These are phyloP conservation scores for Helicoverpa zea DNA, from an alignment of 1,140 invertebrate species.

Conservation along the genomic window DNA sequence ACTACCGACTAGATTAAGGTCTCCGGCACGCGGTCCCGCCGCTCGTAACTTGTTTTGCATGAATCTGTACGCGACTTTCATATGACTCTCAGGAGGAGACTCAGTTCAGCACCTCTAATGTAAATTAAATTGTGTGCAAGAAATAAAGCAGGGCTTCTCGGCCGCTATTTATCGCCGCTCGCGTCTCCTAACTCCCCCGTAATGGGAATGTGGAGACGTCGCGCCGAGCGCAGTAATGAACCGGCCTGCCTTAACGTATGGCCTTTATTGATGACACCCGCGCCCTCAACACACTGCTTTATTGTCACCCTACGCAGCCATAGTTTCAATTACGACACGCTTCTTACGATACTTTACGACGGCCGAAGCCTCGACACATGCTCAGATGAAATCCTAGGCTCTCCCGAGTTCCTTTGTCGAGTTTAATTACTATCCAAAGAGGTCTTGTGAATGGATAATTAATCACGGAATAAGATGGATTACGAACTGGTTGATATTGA, in stretches of 20 bases:
- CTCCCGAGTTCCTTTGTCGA: conserved; percentile 37
- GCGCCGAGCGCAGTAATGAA: conserved; percentile 74
- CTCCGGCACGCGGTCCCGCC: conserved; percentile 70
- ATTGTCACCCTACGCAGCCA: conserved; percentile 68
- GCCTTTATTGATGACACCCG: conserved; percentile 80
- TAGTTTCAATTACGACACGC: conserved; percentile 72
- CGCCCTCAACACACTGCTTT: conserved; percentile 67
- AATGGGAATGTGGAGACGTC: conserved; percentile 77
- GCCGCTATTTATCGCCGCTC: conserved; percentile 81
- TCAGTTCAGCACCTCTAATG: conserved; percentile 82
- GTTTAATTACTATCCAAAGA: conserved; percentile 45
- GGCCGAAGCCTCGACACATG: conserved; percentile 52
- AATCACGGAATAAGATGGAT: conserved; percentile 43
- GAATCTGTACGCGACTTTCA: conserved; percentile 82
- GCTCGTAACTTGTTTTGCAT: conserved; percentile 82
- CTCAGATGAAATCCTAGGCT: conserved; percentile 32
- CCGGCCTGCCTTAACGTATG: conserved; percentile 77
- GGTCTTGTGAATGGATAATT: conserved; percentile 33
- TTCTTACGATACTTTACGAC: conserved; percentile 69
- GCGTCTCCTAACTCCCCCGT: conserved; percentile 81
- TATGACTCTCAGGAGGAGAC: conserved; percentile 77
- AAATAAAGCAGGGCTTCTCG: conserved; percentile 81
- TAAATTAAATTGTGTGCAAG: conserved; percentile 85
- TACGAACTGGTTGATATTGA: conserved; percentile 44
- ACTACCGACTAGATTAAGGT: conserved; percentile 79